Base-by-base conservation (phyloP, 92 coral and sea anemone genomes). In the Porites cylindrica region DNA sequence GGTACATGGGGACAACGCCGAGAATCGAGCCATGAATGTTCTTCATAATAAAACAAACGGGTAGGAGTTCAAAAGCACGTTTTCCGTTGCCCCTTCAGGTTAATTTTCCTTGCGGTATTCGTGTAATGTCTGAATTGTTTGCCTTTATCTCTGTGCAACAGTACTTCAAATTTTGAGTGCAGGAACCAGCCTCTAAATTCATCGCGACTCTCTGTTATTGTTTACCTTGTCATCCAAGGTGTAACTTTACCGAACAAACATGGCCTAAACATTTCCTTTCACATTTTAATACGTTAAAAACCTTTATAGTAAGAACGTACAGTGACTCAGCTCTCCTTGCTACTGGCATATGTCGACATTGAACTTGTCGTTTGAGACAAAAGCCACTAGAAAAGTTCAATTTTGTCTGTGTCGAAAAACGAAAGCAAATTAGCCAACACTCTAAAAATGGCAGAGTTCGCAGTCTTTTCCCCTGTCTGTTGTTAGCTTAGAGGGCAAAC, bases 61-160 rank as follows among this genome's bases (percentile, higher is more conserved):
- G 81, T 51, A 51, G 81, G 80, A 83, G 87, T 29, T 67, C 87
- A 83, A 79, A 38, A 83, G 80, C 87, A 51, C 87, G 74, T 64
- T 73, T 83, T 83, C 81, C 87, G 80, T 83, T 83, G 63, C 65
- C 74, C 26, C 87, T 83, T 74, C 72, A 51, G 72, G 62, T 62
- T 52, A 65, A 43, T 83, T 73, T 83, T 47, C 50, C 52, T 47
- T 64, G 87, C 63, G 87, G 87, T 64, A 74, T 83, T 83, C 79
- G 58, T 52, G 73, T 74, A 24, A 72, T 83, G 62, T 51, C 24
- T 58, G 68, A 6, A 32, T 47, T 43, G 21, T 74, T 73, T 63
- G 53, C 16, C 62, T 51, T 75, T 83, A 51, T 82, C 73, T 66
- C 18, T 32, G 19, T 75, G 19, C 17, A 23, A 17, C 47, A 73